Base-by-base conservation (phyloP, 2,797 vertebrate genomes). In the Thripadectes ignobilis region DNA sequence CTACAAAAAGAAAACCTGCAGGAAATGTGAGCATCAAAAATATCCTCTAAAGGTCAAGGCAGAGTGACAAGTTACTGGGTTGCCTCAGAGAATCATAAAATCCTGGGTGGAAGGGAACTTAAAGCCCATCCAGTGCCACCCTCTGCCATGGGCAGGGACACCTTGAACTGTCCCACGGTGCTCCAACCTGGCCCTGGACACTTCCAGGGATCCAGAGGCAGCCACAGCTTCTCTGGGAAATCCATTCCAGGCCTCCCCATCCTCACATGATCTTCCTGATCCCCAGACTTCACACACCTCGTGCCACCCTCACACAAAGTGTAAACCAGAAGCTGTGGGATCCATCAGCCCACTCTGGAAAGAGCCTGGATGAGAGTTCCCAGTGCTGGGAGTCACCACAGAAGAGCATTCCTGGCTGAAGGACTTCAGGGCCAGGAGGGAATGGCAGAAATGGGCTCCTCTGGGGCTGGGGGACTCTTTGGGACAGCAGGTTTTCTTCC, bases 121-220 rank as follows among this genome's bases (percentile, higher is more conserved):
- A 54, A 30, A 46, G 27, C 23, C n/a, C 72, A 55, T 0, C 48
- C 22, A 7, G 14, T 7, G 4, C 18, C 63, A 45, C 10, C 78
- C 65, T 51, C 24, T 34, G 30, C 43, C 24, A 3, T 12, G 65
- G 61, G 34, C 80, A 65, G 58, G 41, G 49, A 10, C 52, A 73
- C 24, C 52, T 73, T 0, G 39, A 19, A 16, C 30, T 2, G 3
- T 2, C n/a, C 41, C 61, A 73, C 49, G 24, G 0, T 34, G 69
- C 51, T 49, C 71, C 66, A 52, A 1, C 45, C 52, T 14, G 32
- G 11, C 36, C 46, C 51, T 10, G 72, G n/a, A 0, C 38, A 58
- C 18, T 66, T 0, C 26, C 81, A 75, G 71, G 61, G 82, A 1
- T 66, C 32, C 43, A 66, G 32, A 13, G 34, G 10, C 80, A 73